A percentile compares a stretch with the other conserved stretches of the same genome.
Conservation (phyloP, 2,888 invertebrate species). For the Eupsilia transversa region DNA sequence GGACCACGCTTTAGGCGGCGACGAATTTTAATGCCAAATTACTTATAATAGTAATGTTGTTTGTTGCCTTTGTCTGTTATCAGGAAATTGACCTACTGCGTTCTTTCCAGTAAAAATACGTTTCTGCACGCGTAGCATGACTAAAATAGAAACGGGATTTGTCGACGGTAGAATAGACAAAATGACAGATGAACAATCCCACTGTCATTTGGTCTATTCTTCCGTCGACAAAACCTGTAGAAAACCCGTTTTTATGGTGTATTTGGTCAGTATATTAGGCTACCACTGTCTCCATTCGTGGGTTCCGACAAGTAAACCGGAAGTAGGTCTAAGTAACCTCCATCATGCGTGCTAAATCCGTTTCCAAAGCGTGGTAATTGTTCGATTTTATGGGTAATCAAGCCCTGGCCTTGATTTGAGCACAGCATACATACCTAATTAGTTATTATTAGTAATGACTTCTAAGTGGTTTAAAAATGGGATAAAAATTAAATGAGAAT, state of each 20-base stretch:
- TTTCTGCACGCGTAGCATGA: too few species aligned
- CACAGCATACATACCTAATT: background rate
- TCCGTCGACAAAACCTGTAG: too few species aligned
- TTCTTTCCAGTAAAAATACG: too few species aligned
- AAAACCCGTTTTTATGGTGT: too few species aligned
- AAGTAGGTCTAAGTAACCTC: background rate
- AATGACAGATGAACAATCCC: too few species aligned
- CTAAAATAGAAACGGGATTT: too few species aligned
- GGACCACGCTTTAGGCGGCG: too few species aligned
- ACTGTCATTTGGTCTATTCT: too few species aligned
- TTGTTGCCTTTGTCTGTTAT: background rate
- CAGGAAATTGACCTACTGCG: too few species aligned
- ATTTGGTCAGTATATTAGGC: background rate
- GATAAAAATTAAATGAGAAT: background rate
- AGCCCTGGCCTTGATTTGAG: background rate
- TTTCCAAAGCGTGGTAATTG: background rate
- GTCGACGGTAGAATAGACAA: too few species aligned
- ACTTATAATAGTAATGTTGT: background rate
- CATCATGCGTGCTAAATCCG: background rate
- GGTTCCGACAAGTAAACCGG: background rate
- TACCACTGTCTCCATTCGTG: background rate
- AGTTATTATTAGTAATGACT: background rate
- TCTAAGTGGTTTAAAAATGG: background rate
- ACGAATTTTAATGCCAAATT: background rate
- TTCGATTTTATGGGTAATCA: conserved; percentile 1